phyloP scores from a whole-genome alignment of 2,113 vertebrate species.

The Danionella cerebrum region DNA sequence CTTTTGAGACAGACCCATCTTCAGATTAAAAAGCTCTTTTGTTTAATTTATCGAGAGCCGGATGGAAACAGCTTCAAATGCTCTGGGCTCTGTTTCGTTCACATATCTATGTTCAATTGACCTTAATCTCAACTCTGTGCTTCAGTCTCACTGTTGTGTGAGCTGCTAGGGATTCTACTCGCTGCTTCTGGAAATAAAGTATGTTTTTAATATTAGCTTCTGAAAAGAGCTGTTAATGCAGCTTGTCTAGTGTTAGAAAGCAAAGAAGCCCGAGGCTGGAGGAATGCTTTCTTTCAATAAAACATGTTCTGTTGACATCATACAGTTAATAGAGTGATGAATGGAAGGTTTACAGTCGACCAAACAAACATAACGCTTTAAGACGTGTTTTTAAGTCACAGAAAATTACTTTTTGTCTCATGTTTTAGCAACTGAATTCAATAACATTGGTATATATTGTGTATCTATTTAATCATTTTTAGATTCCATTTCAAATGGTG shows the following conservation, averaged over 20 bases:
- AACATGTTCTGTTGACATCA: background rate
- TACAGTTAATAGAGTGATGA: background rate
- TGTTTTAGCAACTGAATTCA: too few species aligned
- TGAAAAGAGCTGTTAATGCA: background rate
- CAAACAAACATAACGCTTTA: background rate
- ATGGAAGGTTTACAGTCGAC: background rate
- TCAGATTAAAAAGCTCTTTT: background rate
- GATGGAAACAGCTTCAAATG: background rate
- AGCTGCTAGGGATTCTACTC: background rate
- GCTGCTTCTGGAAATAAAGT: constrained; percentile 4
- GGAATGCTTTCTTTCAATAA: background rate
- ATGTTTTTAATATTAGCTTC: constrained; percentile 3
- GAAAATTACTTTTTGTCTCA: too few species aligned
- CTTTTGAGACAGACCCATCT: background rate
- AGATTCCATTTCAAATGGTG: too few species aligned
- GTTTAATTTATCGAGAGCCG: background rate
- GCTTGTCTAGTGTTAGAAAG: background rate
- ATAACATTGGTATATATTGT: too few species aligned
- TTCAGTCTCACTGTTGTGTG: background rate
- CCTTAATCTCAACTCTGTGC: constrained; percentile 11
- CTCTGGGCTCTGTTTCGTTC: background rate
- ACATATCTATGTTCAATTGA: background rate
- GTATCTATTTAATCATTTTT: too few species aligned
- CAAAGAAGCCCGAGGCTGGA: background rate
- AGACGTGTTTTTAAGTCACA: background rate